Conservation (phyloP, 2,113 vertebrate species). For the Cercopithecus mona region DNA sequence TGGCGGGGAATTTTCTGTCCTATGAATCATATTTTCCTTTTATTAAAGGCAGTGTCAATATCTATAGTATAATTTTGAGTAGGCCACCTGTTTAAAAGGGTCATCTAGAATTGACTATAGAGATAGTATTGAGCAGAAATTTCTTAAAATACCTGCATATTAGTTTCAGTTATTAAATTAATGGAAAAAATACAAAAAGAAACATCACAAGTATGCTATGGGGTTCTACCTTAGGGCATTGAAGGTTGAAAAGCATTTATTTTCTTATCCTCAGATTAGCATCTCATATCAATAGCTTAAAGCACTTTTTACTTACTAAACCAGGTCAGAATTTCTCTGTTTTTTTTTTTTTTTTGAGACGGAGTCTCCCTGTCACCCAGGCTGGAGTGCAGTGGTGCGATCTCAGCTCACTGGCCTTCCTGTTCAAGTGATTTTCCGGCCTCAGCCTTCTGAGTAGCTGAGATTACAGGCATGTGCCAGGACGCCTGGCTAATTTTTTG, state of each 20-base stretch:
- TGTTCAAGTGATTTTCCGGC: too few relatives aligned
- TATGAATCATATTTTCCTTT: not conserved
- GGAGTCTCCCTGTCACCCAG: too few relatives aligned
- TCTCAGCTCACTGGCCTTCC: too few relatives aligned
- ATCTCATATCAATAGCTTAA: not conserved
- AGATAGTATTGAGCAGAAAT: not conserved
- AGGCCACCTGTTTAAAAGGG: not conserved
- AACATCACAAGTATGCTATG: not conserved
- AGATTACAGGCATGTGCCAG: too few relatives aligned
- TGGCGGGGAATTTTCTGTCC: not conserved
- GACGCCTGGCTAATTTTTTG: too few relatives aligned
- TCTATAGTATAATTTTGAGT: slow-evolving; percentile 37
- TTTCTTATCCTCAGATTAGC: not conserved
- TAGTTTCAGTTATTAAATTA: slow-evolving; percentile 22
- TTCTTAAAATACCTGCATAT: slow-evolving; percentile 16
- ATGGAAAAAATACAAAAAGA: slow-evolving; percentile 21
- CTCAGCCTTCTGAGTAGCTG: too few relatives aligned
- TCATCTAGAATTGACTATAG: slow-evolving; percentile 34
- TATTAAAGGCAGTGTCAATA: slow-evolving; percentile 21
- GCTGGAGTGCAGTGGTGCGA: too few relatives aligned
- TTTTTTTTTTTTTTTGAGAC: too few relatives aligned
- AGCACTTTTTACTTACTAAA: slow-evolving; percentile 25
- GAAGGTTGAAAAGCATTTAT: not conserved
- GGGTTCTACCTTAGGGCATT: not conserved
- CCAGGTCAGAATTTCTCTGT: not conserved